A percentile compares a stretch with the other conserved stretches of the same genome.
Conservation (phyloP, 1,140 invertebrate genomes). For the Heterodera carotae region DNA sequence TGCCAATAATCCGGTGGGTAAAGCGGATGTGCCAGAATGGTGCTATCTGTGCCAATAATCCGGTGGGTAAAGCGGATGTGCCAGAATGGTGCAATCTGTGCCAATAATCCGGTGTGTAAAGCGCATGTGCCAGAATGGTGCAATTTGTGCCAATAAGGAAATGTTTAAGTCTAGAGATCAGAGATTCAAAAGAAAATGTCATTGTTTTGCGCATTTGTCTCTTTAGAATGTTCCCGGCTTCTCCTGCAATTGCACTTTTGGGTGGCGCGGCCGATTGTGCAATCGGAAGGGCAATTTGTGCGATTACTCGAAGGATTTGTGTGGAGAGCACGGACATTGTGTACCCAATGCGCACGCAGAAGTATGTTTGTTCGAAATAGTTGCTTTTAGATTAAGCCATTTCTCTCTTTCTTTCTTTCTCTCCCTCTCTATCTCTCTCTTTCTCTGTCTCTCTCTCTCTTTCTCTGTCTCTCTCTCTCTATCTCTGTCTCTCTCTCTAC, state of each 20-base stretch:
- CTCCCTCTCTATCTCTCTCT: slow-evolving; percentile 26
- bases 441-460: slow-evolving; percentile 13
- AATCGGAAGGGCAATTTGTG: slow-evolving; percentile 48
- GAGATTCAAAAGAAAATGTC: not conserved
- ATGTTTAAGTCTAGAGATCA: not conserved
- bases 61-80: no score
- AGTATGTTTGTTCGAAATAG: slow-evolving; percentile 13
- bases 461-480: not conserved
- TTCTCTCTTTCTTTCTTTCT: slow-evolving; percentile 38
- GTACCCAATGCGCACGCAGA: slow-evolving; percentile 19
- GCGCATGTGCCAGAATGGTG: no score
- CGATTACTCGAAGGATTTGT: slow-evolving; percentile 43
- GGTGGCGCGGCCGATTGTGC: slow-evolving; percentile 58
- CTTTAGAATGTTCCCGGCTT: slow-evolving; percentile 32
- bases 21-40: no score
- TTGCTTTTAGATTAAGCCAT: no score
- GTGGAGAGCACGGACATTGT: slow-evolving; percentile 63
- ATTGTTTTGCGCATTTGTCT: not conserved
- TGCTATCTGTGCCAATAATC: no score
- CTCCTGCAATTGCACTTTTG: slow-evolving; percentile 53
- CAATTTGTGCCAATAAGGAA: no score
- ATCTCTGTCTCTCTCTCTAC: slow-evolving; percentile 13
- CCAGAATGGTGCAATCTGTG: no score
- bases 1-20: no score
- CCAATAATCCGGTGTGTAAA: no score